Percentiles rank a stretch among this genome's conserved stretches.
phyloP scores from a whole-genome alignment of 2,797 vertebrate genomes.

The Anisognathus igniventris region DNA sequence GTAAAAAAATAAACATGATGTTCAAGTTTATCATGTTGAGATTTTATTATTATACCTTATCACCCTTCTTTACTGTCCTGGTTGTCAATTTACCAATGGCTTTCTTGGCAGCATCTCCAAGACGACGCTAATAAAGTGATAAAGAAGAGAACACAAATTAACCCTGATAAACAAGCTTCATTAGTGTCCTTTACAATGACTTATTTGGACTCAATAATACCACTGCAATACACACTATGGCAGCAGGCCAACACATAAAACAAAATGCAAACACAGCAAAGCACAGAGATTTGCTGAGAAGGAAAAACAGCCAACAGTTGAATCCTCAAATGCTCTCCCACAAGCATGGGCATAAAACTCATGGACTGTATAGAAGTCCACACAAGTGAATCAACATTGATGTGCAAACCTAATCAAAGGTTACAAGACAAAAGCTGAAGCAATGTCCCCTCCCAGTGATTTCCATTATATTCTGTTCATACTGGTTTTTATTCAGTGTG shows the following conservation, averaged over 20 bases:
- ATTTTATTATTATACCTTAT: slow-evolving; percentile 83
- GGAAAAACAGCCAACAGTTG: neutral
- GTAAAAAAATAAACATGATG: neutral
- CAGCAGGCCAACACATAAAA: neutral
- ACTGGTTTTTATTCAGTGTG: neutral
- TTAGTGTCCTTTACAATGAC: slow-evolving; percentile 15
- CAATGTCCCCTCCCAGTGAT: neutral
- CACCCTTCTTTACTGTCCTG: slow-evolving; percentile 93
- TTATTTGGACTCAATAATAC: neutral
- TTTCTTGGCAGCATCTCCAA: slow-evolving; percentile 96
- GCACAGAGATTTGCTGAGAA: neutral
- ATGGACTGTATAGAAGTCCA: rapidly evolving
- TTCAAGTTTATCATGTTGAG: neutral
- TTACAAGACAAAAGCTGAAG: neutral
- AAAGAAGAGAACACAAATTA: slow-evolving; percentile 60
- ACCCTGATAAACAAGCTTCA: slow-evolving; percentile 16
- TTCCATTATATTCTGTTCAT: neutral
- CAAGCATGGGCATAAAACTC: neutral
- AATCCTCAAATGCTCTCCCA: neutral
- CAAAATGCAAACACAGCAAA: neutral
- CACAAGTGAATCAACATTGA: neutral
- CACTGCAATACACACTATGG: neutral
- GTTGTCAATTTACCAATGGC: slow-evolving; percentile 94
- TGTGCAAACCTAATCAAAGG: neutral
- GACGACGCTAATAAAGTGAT: slow-evolving; percentile 83